Base-by-base conservation (phyloP, 2,888 invertebrate species). In the Aricia artaxerxes region DNA sequence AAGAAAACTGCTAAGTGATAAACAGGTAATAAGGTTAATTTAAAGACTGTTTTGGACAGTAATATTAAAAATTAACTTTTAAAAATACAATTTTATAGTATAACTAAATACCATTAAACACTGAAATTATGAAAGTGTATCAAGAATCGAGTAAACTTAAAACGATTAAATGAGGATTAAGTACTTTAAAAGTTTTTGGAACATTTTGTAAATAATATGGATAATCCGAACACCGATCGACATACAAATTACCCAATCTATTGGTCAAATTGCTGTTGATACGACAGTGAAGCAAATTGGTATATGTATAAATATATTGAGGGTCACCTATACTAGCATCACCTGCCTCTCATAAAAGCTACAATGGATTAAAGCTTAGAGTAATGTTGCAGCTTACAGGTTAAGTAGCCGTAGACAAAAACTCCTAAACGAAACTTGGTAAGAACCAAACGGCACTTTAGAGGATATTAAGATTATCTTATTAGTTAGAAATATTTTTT, bases 251-350 rank as follows among this genome's bases (percentile, higher is more conserved):
- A 84, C 84, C 84, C 84, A 86, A 87, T 49, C 35, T 31, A 57
- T 76, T 57, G 53, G 35, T 57, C 76, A 35, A 76, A 76, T 76
- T 16, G 53, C 31, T 53, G 57, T 76, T 76, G 16, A 57, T 57
- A 76, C 31, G 53, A 85, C 88, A 88, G 87, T 88, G 80, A 79
- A 60, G 80, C 82, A 87, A 89, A 89, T 89, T 87, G 86, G 85
- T 84, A 81, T 35, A 35, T 35, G 24, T 35, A 35, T 81, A 85
- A 82, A 87, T 85, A 83, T 86, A 86, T 85, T 86, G 82, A 84
- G 85, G 82, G 82, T 84, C 78, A 81, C 80, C 79, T 79, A 85
- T 86, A 89, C 87, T 88, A 88, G 89, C 86, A 40, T 80, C 86
- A 89, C 87, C 89, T 88, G 89, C 86, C 69, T 81, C 72, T 77